Percentiles rank a stretch among this genome's conserved stretches.
phyloP scores from a whole-genome alignment of 2,888 invertebrate genomes.

The Leptarthrus brevirostris region DNA sequence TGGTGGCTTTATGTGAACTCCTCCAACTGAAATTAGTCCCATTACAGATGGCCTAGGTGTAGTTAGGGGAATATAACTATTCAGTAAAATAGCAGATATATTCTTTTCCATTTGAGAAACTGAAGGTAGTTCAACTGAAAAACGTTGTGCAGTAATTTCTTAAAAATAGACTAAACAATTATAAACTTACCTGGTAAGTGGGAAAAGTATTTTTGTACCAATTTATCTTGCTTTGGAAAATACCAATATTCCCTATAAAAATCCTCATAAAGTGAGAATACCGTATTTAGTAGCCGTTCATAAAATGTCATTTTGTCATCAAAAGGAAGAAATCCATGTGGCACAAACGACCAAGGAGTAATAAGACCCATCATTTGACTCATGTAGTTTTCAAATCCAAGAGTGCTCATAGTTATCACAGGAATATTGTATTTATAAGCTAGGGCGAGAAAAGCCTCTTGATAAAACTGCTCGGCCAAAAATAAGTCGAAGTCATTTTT shows the following conservation, averaged over 20 bases:
- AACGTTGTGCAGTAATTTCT: not conserved
- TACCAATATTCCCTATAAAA: constrained; percentile 60
- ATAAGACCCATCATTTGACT: constrained; percentile 68
- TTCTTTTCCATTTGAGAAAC: constrained; percentile 67
- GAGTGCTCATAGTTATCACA: constrained; percentile 64
- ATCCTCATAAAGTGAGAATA: constrained; percentile 63
- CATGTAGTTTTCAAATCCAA: constrained; percentile 67
- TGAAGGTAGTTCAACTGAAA: constrained; percentile 63
- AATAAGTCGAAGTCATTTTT: constrained; percentile 66
- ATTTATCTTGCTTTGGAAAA: constrained; percentile 64
- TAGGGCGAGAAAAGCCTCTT: constrained; percentile 66
- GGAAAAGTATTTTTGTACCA: constrained; percentile 61
- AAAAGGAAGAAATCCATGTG: constrained; percentile 66
- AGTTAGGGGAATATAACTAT: constrained; percentile 68
- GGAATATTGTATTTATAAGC: constrained; percentile 66
- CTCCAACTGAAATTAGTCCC: constrained; percentile 69
- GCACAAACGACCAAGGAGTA: constrained; percentile 68
- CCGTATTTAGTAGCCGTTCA: constrained; percentile 69
- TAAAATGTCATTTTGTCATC: constrained; percentile 69
- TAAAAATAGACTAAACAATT: not conserved
- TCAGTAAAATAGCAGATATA: constrained; percentile 68
- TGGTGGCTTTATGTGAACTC: constrained; percentile 69
- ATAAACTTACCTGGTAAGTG: constrained; percentile 58
- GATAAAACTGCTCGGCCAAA: constrained; percentile 66
- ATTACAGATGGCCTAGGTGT: constrained; percentile 67